Evolutionary conservation across 2,888 invertebrate genomes (phyloP).

Genomic region (Volucella bombylans): DNA sequence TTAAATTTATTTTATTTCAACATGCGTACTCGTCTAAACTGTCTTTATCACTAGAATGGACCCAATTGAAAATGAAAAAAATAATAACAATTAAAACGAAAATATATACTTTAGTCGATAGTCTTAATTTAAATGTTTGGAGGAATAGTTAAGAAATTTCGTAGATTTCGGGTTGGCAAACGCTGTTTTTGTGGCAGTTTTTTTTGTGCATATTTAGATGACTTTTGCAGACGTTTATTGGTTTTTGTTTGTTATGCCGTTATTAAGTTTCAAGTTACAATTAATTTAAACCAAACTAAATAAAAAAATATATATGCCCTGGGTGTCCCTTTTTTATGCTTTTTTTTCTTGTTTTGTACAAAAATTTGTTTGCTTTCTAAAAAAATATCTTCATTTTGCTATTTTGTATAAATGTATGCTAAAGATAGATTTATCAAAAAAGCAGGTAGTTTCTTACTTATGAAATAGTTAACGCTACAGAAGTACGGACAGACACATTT

Average conservation of each 20-base stretch:
- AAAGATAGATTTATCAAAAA: slow-evolving; percentile 33
- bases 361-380: slow-evolving; percentile 38
- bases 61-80: slow-evolving; percentile 36
- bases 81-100: slow-evolving; percentile 4
- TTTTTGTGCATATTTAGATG: slow-evolving; percentile 48
- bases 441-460: slow-evolving; percentile 21
- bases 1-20: neutral
- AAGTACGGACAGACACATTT: slow-evolving; percentile 36
- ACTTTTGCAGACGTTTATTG: neutral
- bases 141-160: slow-evolving; percentile 13
- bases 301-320: slow-evolving; percentile 50
- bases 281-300: slow-evolving; percentile 8
- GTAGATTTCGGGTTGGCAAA: slow-evolving; percentile 31
- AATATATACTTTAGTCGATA: slow-evolving; percentile 38
- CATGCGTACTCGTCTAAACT: neutral
- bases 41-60: slow-evolving; percentile 49
- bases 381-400: slow-evolving; percentile 38
- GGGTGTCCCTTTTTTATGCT: slow-evolving; percentile 58
- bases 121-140: slow-evolving; percentile 47
- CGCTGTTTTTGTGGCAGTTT: slow-evolving; percentile 59
- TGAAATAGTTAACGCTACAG: slow-evolving; percentile 29
- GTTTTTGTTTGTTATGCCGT: neutral
- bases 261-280: no score
- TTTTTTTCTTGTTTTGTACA: slow-evolving; percentile 54
- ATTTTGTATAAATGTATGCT: slow-evolving; percentile 48